Evolutionary conservation across 2,113 vertebrate species (phyloP).

Genomic region (Sarotherodon lohbergeri): DNA sequence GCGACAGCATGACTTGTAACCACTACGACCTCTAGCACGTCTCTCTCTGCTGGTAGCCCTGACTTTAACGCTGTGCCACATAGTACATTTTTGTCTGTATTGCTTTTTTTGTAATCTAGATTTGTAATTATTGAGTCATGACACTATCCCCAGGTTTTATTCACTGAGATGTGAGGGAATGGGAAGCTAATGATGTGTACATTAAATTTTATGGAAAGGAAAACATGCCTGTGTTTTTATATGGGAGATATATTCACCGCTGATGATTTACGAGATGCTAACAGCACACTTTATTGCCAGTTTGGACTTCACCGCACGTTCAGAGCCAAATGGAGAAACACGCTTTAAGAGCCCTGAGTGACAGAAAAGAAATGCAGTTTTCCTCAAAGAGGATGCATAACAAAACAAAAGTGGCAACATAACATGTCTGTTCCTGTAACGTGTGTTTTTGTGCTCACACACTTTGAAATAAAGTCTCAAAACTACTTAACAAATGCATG

Average conservation of each 20-base stretch:
- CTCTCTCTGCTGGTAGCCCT: conserved; percentile 72
- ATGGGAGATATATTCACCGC: conserved; percentile 40
- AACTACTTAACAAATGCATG: background rate
- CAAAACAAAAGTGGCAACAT: background rate
- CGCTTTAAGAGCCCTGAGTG: conserved; percentile 10
- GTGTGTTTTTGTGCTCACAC: conserved; percentile 51
- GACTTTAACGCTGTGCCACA: conserved; percentile 4
- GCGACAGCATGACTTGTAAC: conserved; percentile 42
- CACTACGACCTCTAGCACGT: conserved; percentile 53
- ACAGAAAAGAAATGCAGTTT: conserved; percentile 40
- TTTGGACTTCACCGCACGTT: conserved; percentile 8
- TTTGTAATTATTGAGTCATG: conserved; percentile 61
- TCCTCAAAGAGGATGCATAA: conserved; percentile 63
- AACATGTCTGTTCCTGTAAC: conserved; percentile 20
- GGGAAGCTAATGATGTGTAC: conserved; percentile 51
- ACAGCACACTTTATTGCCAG: background rate
- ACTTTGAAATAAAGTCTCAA: conserved; percentile 59
- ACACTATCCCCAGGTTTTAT: conserved; percentile 44
- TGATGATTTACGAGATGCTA: conserved; percentile 29
- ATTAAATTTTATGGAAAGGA: conserved; percentile 44
- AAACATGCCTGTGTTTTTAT: conserved; percentile 36
- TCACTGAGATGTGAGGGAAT: conserved; percentile 31
- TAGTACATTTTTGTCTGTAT: conserved; percentile 11
- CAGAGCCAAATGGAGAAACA: background rate
- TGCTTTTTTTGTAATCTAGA: conserved; percentile 64